phyloP scores from a whole-genome alignment of 2,888 invertebrate species.

The Himalopsyche japonica region DNA sequence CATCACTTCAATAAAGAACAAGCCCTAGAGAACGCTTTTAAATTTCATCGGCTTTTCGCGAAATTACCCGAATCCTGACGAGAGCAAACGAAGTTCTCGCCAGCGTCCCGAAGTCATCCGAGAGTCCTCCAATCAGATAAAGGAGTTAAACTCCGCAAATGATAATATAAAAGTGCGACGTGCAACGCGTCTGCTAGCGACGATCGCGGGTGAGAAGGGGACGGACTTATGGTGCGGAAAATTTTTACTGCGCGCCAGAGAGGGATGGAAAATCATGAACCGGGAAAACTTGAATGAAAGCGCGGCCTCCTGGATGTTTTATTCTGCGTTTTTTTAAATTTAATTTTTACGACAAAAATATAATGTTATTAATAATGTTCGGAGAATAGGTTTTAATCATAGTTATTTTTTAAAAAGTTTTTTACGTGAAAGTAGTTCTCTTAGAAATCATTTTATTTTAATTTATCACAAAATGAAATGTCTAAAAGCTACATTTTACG shows the following conservation, averaged over 20 bases:
- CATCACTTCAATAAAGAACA: neutral
- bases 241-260: conserved; percentile 3
- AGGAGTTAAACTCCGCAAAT: conserved; percentile 23
- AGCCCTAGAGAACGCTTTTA: neutral
- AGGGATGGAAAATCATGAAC: conserved; percentile 1
- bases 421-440: no score
- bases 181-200: neutral
- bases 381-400: no score
- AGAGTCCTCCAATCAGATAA: conserved; percentile 28
- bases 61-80: conserved; percentile 9
- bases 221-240: neutral
- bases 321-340: neutral
- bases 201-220: conserved; percentile 7
- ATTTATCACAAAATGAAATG: no score
- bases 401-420: no score
- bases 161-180: conserved; percentile 24
- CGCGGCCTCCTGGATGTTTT: conserved; percentile 1
- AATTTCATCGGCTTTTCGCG: conserved; percentile 3
- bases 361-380: no score
- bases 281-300: conserved; percentile 2
- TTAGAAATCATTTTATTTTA: no score
- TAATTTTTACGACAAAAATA: neutral
- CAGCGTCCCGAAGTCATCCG: conserved; percentile 1
- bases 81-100: neutral
- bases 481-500: no score